These are phyloP conservation scores for Beroe ovata DNA, from an alignment of 37 sponge, comb jelly and placozoan species.

Conservation along the genomic window DNA sequence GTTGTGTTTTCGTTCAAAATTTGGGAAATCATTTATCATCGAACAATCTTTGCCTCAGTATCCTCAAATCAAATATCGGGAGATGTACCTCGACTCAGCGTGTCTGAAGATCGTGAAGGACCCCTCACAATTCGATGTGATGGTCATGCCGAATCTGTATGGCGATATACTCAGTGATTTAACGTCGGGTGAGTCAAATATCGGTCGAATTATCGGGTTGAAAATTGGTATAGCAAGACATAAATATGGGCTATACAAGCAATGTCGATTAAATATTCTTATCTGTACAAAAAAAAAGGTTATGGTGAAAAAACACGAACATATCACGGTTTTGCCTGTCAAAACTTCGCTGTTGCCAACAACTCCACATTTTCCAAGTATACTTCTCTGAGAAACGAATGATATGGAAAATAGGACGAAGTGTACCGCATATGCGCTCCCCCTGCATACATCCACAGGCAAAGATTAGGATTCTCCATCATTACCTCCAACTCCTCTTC, in stretches of 20 bases:
- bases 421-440: not conserved
- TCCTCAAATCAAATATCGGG: constrained; percentile 81
- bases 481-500: not conserved
- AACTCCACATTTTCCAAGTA: not conserved
- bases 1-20: too few species aligned
- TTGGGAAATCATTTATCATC: too few species aligned
- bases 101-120: constrained; percentile 79
- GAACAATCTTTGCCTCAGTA: constrained; percentile 58
- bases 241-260: too few species aligned
- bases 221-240: too few species aligned
- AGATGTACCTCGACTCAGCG: constrained; percentile 86
- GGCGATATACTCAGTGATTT: constrained; percentile 98
- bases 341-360: not conserved
- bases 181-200: constrained; percentile 74
- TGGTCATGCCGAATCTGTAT: constrained; percentile 99
- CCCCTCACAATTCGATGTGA: constrained; percentile 89
- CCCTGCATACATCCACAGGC: not conserved
- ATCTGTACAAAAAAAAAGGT: too few species aligned
- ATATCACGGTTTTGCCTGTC: too few species aligned
- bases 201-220: too few species aligned
- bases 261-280: too few species aligned
- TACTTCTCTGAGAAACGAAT: not conserved
- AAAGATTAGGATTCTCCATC: not conserved
- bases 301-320: too few species aligned
- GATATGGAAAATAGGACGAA: not conserved